Evolutionary conservation across 1,140 invertebrate genomes (phyloP).

Genomic region (Chionoecetes opilio): DNA sequence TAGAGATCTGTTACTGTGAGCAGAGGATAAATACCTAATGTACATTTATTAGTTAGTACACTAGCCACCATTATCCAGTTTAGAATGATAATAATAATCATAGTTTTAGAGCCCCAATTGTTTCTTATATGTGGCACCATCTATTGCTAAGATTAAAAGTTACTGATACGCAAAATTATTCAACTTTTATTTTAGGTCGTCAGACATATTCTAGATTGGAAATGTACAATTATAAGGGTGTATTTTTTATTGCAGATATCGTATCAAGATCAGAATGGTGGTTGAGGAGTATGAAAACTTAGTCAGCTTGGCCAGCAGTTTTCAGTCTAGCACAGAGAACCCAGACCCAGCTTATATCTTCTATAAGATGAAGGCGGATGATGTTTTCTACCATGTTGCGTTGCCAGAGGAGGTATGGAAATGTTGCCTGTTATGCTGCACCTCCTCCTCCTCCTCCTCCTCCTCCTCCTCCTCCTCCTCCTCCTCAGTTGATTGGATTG

Average conservation of each 20-base stretch:
- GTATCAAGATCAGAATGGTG: constrained; percentile 33
- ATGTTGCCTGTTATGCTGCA: background rate
- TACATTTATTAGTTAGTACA: no score
- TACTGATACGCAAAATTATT: no score
- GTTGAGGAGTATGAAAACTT: constrained; percentile 32
- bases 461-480: no score
- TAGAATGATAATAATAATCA: no score
- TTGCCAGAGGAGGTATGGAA: constrained; percentile 39
- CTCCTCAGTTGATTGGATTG: no score
- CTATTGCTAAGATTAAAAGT: no score
- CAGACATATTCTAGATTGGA: background rate
- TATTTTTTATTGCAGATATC: constrained; percentile 12
- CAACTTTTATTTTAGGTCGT: background rate
- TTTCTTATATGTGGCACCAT: no score
- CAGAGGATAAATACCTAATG: no score
- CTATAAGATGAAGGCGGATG: constrained; percentile 43
- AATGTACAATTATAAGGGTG: background rate
- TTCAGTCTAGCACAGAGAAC: background rate
- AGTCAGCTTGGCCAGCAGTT: background rate
- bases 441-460: no score
- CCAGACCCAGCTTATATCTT: constrained; percentile 63
- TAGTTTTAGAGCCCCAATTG: no score
- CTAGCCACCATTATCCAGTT: no score
- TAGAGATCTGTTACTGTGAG: no score
- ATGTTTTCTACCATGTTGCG: constrained; percentile 46